phyloP scores from a whole-genome alignment of 2,113 vertebrate species.

The Tychaedon coryphoeus region DNA sequence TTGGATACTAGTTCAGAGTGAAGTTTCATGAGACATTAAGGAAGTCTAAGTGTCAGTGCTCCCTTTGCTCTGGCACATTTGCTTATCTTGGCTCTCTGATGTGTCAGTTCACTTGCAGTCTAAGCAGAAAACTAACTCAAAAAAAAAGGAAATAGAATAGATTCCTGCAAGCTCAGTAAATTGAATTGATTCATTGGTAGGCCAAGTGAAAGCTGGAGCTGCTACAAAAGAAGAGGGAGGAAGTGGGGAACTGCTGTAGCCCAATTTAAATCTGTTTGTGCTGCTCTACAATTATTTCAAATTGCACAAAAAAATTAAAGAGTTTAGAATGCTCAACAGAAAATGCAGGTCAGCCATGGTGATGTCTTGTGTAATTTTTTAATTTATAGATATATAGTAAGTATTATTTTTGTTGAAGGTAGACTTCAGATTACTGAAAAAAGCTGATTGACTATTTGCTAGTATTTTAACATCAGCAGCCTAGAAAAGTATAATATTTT shows the following conservation, averaged over 20 bases:
- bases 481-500: not conserved
- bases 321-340: not conserved
- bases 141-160: not conserved
- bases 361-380: not conserved
- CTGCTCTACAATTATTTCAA: not conserved
- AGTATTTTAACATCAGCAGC: not conserved
- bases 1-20: not conserved
- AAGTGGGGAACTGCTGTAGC: not conserved
- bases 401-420: not conserved
- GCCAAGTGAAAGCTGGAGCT: not conserved
- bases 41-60: not conserved
- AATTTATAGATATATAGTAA: not conserved
- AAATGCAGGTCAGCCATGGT: not conserved
- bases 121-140: slow-evolving; percentile 9
- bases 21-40: not conserved
- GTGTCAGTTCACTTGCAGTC: not conserved
- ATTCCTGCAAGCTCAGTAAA: not conserved
- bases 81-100: not conserved
- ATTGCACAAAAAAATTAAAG: not conserved
- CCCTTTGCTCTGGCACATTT: not conserved
- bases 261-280: not conserved
- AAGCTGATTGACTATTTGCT: not conserved
- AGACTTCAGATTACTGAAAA: not conserved
- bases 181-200: not conserved
- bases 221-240: not conserved